Conservation (phyloP, 2,888 invertebrate species). For the Camponotus fellah region DNA sequence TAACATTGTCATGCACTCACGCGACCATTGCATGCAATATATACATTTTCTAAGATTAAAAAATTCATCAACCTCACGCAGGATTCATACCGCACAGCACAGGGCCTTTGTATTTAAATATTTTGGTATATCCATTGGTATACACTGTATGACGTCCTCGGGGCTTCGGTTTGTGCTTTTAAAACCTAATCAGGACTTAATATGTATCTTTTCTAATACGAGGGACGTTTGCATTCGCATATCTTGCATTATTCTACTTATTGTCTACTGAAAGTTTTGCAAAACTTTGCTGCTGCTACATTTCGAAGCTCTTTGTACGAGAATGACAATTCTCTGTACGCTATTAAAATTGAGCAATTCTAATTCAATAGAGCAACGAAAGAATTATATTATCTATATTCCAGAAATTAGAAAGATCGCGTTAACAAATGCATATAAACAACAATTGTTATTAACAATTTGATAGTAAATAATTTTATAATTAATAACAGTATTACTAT, state of each 20-base stretch:
- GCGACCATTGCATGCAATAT: conserved; percentile 76
- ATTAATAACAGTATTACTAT: conserved; percentile 11
- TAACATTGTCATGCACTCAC: conserved; percentile 75
- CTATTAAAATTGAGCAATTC: conserved; percentile 53
- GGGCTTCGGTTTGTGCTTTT: neutral
- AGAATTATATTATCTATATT: conserved; percentile 48
- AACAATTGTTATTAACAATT: conserved; percentile 48
- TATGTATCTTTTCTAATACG: conserved; percentile 33
- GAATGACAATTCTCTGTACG: conserved; percentile 17
- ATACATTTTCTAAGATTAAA: conserved; percentile 74
- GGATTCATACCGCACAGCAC: conserved; percentile 73
- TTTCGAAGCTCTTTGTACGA: conserved; percentile 51
- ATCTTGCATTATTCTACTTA: conserved; percentile 55
- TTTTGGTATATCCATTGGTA: conserved; percentile 67
- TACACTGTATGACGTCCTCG: conserved; percentile 38
- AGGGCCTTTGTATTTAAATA: conserved; percentile 61
- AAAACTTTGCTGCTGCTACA: conserved; percentile 12
- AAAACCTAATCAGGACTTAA: conserved; percentile 49
- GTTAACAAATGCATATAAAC: conserved; percentile 61
- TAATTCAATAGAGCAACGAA: conserved; percentile 43
- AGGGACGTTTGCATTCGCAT: conserved; percentile 46
- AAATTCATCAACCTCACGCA: conserved; percentile 71
- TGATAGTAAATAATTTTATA: neutral
- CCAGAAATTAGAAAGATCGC: neutral
- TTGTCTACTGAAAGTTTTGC: conserved; percentile 48